A percentile compares a stretch with the other conserved stretches of the same genome.
Conservation (phyloP, 2,888 invertebrate species). For the Cantharis flavilabris region DNA sequence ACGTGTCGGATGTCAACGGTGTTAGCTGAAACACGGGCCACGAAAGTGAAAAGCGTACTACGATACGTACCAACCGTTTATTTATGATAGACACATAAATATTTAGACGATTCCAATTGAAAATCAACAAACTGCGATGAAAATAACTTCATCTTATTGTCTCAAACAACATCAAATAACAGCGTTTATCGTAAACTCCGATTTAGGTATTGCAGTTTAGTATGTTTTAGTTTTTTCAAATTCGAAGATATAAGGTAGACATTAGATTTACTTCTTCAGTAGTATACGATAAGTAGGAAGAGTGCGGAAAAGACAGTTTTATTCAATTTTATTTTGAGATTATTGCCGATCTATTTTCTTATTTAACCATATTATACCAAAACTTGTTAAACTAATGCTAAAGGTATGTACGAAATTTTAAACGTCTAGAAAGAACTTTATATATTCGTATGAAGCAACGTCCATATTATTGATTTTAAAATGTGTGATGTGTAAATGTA, state of each 20-base stretch:
- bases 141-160: conserved; percentile 33
- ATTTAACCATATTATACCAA: no score
- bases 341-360: no score
- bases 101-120: conserved; percentile 35
- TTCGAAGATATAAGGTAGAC: background rate
- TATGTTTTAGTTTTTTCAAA: background rate
- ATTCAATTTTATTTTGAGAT: background rate
- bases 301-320: background rate
- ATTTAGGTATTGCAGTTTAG: background rate
- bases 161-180: conserved; percentile 12
- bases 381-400: no score
- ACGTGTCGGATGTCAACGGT: conserved; percentile 35
- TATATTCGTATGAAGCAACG: background rate
- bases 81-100: conserved; percentile 36
- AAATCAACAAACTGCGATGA: conserved; percentile 25
- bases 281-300: background rate
- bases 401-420: no score
- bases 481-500: background rate
- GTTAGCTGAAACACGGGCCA: conserved; percentile 22
- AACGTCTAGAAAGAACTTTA: no score
- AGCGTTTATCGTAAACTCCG: background rate
- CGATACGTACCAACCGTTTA: conserved; percentile 4
- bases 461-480: background rate
- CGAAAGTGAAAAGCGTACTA: conserved; percentile 17
- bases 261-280: background rate